Conservation (phyloP, 2,113 vertebrate species). For the Pteruthius melanotis region DNA sequence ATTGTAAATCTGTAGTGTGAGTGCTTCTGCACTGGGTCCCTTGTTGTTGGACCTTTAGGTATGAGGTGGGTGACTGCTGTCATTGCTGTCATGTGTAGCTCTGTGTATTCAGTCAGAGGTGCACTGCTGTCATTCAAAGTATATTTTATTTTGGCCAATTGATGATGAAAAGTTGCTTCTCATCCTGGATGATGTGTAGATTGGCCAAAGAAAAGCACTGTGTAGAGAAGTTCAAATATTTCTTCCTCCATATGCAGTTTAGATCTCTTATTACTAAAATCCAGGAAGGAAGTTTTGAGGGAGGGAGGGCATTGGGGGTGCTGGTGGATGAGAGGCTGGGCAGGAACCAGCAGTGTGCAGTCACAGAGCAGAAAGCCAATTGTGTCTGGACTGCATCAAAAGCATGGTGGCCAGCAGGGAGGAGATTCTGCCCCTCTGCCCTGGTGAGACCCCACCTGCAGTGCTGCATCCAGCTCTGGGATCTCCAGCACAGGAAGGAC, state of each 20-base stretch:
- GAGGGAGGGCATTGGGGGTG: fast-evolving
- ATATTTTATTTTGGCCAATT: not conserved
- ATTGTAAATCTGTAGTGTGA: not conserved
- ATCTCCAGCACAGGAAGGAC: not conserved
- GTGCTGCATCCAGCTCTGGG: not conserved
- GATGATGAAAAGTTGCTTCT: not conserved
- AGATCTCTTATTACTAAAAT: not conserved
- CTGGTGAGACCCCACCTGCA: not conserved
- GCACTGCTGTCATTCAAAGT: not conserved
- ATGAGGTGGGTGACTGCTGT: not conserved
- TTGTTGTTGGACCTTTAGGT: not conserved
- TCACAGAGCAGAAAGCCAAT: not conserved
- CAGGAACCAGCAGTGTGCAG: not conserved
- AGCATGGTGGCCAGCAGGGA: fast-evolving
- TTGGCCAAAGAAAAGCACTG: not conserved
- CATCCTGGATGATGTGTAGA: not conserved
- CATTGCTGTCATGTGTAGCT: not conserved
- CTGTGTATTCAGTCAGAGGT: not conserved
- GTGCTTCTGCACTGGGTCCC: not conserved
- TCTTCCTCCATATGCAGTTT: not conserved
- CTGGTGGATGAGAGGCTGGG: not conserved
- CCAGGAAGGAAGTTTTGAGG: not conserved
- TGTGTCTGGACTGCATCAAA: not conserved
- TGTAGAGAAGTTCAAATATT: not conserved
- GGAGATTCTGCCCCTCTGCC: not conserved